Evolutionary conservation across 2,888 invertebrate species (phyloP).

Genomic region (Agriotes lineatus): DNA sequence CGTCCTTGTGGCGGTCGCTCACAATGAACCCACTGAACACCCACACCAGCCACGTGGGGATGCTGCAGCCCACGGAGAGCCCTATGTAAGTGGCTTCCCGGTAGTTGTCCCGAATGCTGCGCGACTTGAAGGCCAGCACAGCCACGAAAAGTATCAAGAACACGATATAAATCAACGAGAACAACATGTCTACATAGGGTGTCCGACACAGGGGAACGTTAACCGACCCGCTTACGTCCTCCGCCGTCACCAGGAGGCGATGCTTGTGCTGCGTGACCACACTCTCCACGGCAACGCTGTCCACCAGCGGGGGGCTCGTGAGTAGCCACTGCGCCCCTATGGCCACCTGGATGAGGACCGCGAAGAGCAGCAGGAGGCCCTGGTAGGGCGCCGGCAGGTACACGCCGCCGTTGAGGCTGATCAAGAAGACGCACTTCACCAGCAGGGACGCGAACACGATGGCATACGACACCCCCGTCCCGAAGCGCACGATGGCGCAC

Average conservation of each 20-base stretch:
- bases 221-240: constrained; percentile 62
- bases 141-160: constrained; percentile 88
- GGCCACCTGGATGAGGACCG: constrained; percentile 90
- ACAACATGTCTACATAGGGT: constrained; percentile 77
- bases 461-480: constrained; percentile 85
- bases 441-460: constrained; percentile 91
- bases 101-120: constrained; percentile 93
- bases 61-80: constrained; percentile 85
- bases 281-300: constrained; percentile 65
- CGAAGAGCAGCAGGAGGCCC: constrained; percentile 88
- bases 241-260: constrained; percentile 62
- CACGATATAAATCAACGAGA: constrained; percentile 86
- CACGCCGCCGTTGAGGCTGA: constrained; percentile 91
- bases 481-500: constrained; percentile 86
- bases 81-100: constrained; percentile 94
- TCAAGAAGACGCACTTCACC: constrained; percentile 93
- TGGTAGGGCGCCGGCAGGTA: constrained; percentile 95
- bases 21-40: constrained; percentile 85
- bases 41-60: constrained; percentile 90
- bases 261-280: constrained; percentile 59
- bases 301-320: constrained; percentile 79
- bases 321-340: constrained; percentile 88
- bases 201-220: constrained; percentile 73
- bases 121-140: constrained; percentile 85
- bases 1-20: constrained; percentile 84